phyloP scores from a whole-genome alignment of 1,140 invertebrate species.

The Sycophaga agraensis region DNA sequence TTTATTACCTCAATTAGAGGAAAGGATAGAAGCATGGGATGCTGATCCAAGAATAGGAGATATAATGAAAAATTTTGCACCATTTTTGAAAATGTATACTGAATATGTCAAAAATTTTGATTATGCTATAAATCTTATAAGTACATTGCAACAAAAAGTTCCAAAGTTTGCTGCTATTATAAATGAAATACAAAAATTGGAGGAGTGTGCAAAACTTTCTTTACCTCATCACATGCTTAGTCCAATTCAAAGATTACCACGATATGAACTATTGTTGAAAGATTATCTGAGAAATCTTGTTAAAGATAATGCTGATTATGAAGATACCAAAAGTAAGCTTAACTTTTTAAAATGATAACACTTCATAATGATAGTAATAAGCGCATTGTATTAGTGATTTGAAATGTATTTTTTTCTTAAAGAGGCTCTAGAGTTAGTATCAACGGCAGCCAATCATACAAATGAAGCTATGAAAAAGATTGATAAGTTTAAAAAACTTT shows the following conservation, averaged over 20 bases:
- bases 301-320: slow-evolving; percentile 64
- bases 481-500: slow-evolving; percentile 55
- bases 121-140: slow-evolving; percentile 63
- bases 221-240: slow-evolving; percentile 76
- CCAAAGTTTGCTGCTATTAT: slow-evolving; percentile 64
- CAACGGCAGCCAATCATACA: slow-evolving; percentile 74
- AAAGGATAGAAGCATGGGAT: slow-evolving; percentile 66
- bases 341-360: background rate
- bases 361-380: background rate
- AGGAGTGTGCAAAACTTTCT: slow-evolving; percentile 66
- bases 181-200: slow-evolving; percentile 68
- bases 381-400: background rate
- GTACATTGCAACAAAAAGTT: slow-evolving; percentile 65
- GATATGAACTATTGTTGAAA: slow-evolving; percentile 69
- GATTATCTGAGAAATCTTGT: slow-evolving; percentile 67
- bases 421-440: slow-evolving; percentile 69
- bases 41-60: slow-evolving; percentile 67
- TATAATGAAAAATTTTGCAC: slow-evolving; percentile 74
- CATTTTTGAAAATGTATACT: slow-evolving; percentile 75
- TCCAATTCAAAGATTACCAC: slow-evolving; percentile 74
- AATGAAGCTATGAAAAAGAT: slow-evolving; percentile 69
- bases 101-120: slow-evolving; percentile 74
- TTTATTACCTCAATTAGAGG: slow-evolving; percentile 66
- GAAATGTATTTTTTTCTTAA: slow-evolving; percentile 19
- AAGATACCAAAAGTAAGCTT: slow-evolving; percentile 62